Conservation (phyloP, 2,113 vertebrate species). For the Oryzias curvinotus region DNA sequence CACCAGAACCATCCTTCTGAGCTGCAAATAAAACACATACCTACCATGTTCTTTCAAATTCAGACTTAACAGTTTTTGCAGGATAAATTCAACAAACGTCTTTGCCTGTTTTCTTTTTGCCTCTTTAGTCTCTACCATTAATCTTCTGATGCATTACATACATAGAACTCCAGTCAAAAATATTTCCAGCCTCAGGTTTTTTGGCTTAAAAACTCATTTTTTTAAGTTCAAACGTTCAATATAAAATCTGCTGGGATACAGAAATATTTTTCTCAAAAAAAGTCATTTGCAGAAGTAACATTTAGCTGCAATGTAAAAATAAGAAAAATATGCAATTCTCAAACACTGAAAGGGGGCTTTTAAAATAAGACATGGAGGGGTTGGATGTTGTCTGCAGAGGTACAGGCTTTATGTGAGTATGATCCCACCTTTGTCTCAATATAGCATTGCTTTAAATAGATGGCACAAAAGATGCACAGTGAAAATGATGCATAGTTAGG, state of each 20-base stretch:
- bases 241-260: not conserved
- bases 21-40: conserved; percentile 18
- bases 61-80: conserved; percentile 8
- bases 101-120: conserved; percentile 5
- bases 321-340: too few species aligned
- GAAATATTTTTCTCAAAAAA: conserved; percentile 3
- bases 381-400: conserved; percentile 6
- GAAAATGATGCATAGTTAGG: conserved; percentile 43
- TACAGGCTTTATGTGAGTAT: conserved; percentile 8
- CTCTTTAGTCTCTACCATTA: not conserved
- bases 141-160: conserved; percentile 4
- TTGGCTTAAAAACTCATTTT: conserved; percentile 4
- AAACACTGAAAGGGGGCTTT: conserved; percentile 9
- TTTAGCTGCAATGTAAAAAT: too few species aligned
- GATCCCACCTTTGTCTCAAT: conserved; percentile 30
- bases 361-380: conserved; percentile 3
- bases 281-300: too few species aligned
- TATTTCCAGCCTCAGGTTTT: conserved; percentile 12
- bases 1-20: conserved; percentile 23
- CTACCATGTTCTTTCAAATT: conserved; percentile 24
- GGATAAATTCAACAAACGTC: conserved; percentile 9
- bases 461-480: conserved; percentile 21
- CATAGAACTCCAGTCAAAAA: conserved; percentile 24
- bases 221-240: conserved; percentile 16
- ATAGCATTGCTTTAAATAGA: conserved; percentile 14